Base-by-base conservation (phyloP, 2,797 vertebrate genomes). In the Peromyscus eremicus region DNA sequence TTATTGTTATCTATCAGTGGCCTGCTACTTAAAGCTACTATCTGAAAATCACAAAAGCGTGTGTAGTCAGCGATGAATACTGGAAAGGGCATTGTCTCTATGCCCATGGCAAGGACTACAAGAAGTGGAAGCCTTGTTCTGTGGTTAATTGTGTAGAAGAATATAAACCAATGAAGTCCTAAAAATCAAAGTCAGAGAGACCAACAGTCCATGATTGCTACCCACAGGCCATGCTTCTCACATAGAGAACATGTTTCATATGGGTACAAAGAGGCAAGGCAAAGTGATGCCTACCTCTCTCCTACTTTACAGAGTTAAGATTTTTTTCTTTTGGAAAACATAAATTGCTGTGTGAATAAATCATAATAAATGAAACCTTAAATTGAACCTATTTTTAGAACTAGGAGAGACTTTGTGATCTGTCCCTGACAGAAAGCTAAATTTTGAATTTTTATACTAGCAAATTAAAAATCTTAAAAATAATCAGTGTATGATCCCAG, bases 381-480 rank as follows among this genome's bases (percentile, higher is more conserved):
- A 94, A 84, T 7, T 23, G 40, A 75, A 13, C 16, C 17, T 0
- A 12, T 94, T n/a, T 16, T 80, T 95, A 93, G n/a, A 84, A 90
- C 7, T 52, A 29, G 23, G 62, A 11, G 19, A 52, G 55, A 57
- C 32, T 77, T 32, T 79, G 13, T 64, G 34, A 83, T 92, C 43
- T 79, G 16, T 94, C 17, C 27, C 23, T 75, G 21, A 70, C 83
- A 29, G 13, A 17, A 62, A 88, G 32, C 12, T 1, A 89, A 60
- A 73, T 84, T 12, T 64, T 2, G 6, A 40, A 7, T 77, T 11
- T n/a, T 81, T 75, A 1, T 34, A 73, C 4, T 37, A 46, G 12
- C 40, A 87, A 49, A 77, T 91, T 75, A 87, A 90, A 68, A 60
- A 17, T 40, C 37, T 13, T 60, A 91, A 94, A 62, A 76, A n/a